Evolutionary conservation across 2,113 vertebrate genomes (phyloP).

Genomic region (Aviceda subcristata): DNA sequence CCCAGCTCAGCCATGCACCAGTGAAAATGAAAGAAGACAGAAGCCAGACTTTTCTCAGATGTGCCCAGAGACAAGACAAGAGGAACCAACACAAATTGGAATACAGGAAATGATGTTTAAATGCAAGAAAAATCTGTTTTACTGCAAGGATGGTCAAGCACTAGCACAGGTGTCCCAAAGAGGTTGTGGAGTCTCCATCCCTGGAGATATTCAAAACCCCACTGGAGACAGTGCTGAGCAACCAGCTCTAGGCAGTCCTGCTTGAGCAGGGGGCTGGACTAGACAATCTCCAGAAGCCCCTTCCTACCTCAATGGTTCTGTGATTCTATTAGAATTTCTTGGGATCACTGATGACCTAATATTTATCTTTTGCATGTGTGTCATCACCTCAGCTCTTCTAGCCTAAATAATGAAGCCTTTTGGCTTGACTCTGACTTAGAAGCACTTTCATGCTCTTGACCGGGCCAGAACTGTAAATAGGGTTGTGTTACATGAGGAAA

Average conservation of each 20-base stretch:
- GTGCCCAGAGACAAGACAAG: background rate
- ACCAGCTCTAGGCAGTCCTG: background rate
- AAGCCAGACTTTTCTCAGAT: background rate
- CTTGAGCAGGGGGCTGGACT: background rate
- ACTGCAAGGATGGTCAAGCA: background rate
- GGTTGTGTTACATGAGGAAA: background rate
- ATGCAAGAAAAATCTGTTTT: background rate
- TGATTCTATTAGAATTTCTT: background rate
- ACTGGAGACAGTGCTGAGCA: background rate
- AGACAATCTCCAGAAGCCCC: fast-evolving
- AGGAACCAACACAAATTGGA: background rate
- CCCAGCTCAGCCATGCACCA: background rate
- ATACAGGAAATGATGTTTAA: background rate
- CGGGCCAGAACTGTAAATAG: background rate
- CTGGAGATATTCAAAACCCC: background rate
- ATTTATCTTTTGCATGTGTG: background rate
- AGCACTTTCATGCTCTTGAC: background rate
- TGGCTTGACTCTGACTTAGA: background rate
- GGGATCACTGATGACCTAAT: background rate
- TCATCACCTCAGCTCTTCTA: background rate
- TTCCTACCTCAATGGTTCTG: background rate
- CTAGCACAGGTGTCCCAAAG: background rate
- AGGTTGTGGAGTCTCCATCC: background rate
- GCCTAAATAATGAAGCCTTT: background rate
- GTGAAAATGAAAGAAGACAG: background rate